Conservation (phyloP, 2,888 invertebrate species). For the Archips xylosteana region DNA sequence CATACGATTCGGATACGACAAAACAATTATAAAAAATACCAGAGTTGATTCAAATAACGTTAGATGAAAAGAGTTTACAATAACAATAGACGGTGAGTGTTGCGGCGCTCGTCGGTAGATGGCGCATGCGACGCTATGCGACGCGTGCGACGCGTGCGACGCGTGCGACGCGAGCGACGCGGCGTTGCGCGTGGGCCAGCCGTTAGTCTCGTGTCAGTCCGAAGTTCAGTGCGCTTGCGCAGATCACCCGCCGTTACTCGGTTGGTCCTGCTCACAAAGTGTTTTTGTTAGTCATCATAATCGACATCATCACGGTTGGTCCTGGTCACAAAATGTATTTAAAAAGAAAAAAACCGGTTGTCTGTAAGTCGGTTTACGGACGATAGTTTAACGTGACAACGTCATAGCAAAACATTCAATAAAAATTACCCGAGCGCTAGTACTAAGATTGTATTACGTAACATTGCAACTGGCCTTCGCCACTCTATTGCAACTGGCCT, state of each 20-base stretch:
- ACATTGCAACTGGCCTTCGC: too few species aligned
- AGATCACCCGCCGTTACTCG: constrained; percentile 78
- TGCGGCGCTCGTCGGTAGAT: background rate
- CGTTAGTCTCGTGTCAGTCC: constrained; percentile 8
- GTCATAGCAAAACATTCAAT: too few species aligned
- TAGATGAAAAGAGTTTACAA: background rate
- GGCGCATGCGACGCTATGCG: background rate
- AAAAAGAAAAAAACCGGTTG: too few species aligned
- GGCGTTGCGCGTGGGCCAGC: constrained; percentile 14
- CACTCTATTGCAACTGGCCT: too few species aligned
- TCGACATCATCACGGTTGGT: too few species aligned
- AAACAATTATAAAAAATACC: constrained; percentile 37
- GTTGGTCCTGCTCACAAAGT: constrained; percentile 73
- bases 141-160: background rate
- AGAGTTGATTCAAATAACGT: background rate
- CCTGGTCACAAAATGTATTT: too few species aligned
- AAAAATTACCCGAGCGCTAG: too few species aligned
- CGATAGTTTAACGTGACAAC: too few species aligned
- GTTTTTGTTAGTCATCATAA: background rate
- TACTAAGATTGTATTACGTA: too few species aligned
- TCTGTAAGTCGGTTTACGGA: too few species aligned
- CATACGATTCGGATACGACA: constrained; percentile 42
- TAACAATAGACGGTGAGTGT: constrained; percentile 4
- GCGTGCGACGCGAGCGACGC: background rate
- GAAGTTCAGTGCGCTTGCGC: constrained; percentile 20